Conservation (phyloP, 2,113 vertebrate species). For the Nycticebus coucang region DNA sequence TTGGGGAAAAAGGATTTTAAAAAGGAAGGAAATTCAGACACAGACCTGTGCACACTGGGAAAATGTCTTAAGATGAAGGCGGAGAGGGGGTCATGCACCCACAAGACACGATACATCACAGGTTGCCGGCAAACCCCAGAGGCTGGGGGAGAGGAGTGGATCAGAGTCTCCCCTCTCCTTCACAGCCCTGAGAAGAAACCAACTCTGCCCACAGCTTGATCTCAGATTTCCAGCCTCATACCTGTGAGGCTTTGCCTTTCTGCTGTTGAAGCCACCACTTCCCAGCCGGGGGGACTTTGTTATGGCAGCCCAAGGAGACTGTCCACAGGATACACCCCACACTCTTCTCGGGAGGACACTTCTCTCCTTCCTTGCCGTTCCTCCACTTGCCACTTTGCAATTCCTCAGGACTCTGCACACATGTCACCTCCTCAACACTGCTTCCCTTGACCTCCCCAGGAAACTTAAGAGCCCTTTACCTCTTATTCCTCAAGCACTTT, state of each 20-base stretch:
- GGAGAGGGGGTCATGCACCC: not conserved
- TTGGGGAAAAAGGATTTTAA: too few relatives aligned
- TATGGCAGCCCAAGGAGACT: not conserved
- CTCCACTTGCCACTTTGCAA: not conserved
- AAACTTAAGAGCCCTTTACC: not conserved
- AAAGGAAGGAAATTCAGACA: not conserved
- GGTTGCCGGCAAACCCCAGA: not conserved
- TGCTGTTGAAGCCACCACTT: not conserved
- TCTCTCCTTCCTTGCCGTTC: not conserved
- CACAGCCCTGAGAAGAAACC: not conserved
- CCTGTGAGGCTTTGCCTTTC: not conserved
- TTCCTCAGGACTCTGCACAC: not conserved
- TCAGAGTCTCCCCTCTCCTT: not conserved
- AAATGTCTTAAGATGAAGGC: accelerated
- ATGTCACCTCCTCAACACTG: accelerated
- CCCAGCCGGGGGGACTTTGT: not conserved
- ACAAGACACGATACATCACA: not conserved
- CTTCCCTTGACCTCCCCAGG: not conserved
- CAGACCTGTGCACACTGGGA: not conserved
- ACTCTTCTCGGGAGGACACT: not conserved
- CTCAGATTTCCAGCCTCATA: not conserved
- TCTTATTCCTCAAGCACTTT: not conserved
- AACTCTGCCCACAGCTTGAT: too few relatives aligned
- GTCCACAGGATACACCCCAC: too few relatives aligned
- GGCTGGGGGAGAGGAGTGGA: not conserved